Evolutionary conservation across 2,888 invertebrate species (phyloP).

Genomic region (Belgica antarctica): DNA sequence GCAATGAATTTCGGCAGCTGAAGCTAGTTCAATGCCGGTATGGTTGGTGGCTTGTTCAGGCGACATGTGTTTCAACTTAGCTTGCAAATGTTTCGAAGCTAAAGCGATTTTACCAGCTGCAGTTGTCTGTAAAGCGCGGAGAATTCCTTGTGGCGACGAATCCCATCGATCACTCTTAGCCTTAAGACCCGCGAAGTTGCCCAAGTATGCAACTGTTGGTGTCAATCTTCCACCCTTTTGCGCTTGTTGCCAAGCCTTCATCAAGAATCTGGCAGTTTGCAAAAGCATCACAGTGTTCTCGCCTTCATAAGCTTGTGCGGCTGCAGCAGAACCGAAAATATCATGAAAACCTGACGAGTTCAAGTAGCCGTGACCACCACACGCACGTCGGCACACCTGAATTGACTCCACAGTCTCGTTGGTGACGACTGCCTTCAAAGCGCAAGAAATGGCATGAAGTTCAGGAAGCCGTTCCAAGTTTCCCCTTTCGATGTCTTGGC

Average conservation of each 20-base stretch:
- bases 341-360: conserved; percentile 82
- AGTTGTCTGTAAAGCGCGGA: conserved; percentile 59
- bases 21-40: conserved; percentile 76
- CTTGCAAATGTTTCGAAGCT: conserved; percentile 58
- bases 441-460: conserved; percentile 84
- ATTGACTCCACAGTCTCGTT: conserved; percentile 72
- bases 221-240: conserved; percentile 61
- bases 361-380: conserved; percentile 96
- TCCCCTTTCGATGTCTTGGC: conserved; percentile 75
- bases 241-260: conserved; percentile 75
- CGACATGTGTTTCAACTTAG: conserved; percentile 58
- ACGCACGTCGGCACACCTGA: conserved; percentile 81
- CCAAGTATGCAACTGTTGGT: conserved; percentile 69
- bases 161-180: conserved; percentile 49
- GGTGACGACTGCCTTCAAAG: conserved; percentile 84
- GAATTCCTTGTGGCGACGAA: conserved; percentile 57
- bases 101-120: conserved; percentile 52
- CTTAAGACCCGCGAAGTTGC: conserved; percentile 34
- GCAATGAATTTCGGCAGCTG: conserved; percentile 85
- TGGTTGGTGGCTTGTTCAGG: conserved; percentile 81
- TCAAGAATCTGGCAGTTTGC: conserved; percentile 84
- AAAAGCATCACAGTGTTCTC: conserved; percentile 92
- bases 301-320: conserved; percentile 92
- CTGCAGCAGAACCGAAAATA: conserved; percentile 79
- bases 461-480: conserved; percentile 80